These are phyloP conservation scores for Leptinotarsa texana DNA, from an alignment of 1,140 invertebrate species.

Conservation along the genomic window DNA sequence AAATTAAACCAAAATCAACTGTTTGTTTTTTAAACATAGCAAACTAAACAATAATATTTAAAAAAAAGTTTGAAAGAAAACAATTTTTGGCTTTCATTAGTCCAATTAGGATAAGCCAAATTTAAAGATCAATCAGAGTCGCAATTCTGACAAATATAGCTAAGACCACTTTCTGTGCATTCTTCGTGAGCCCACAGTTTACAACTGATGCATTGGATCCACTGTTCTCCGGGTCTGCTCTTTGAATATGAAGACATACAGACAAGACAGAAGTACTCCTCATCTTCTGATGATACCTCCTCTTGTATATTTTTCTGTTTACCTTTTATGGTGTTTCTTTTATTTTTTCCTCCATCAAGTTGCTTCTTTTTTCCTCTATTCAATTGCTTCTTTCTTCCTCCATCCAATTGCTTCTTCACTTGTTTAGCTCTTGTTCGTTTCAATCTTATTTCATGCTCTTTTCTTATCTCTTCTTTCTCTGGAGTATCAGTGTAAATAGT, in stretches of 20 bases:
- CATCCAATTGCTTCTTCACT: constrained; percentile 22
- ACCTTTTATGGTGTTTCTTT: constrained; percentile 15
- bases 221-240: constrained; percentile 37
- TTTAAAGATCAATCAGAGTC: neutral
- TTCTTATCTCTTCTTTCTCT: constrained; percentile 30
- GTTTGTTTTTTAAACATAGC: too few species aligned
- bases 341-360: constrained; percentile 22
- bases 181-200: constrained; percentile 41
- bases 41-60: too few species aligned
- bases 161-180: constrained; percentile 28
- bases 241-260: constrained; percentile 33
- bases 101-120: too few species aligned
- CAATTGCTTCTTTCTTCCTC: neutral
- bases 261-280: constrained; percentile 35
- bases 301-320: constrained; percentile 28
- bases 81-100: too few species aligned
- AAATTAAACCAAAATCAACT: too few species aligned
- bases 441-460: constrained; percentile 32
- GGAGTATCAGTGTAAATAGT: constrained; percentile 46
- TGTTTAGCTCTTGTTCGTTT: constrained; percentile 23
- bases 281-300: constrained; percentile 32
- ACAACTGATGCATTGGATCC: constrained; percentile 39
- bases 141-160: constrained; percentile 19
- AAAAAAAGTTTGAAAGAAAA: too few species aligned
- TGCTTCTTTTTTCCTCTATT: constrained; percentile 24